These are phyloP conservation scores for Ptiloglossa arizonensis DNA, from an alignment of 1,140 invertebrate genomes.

Conservation along the genomic window DNA sequence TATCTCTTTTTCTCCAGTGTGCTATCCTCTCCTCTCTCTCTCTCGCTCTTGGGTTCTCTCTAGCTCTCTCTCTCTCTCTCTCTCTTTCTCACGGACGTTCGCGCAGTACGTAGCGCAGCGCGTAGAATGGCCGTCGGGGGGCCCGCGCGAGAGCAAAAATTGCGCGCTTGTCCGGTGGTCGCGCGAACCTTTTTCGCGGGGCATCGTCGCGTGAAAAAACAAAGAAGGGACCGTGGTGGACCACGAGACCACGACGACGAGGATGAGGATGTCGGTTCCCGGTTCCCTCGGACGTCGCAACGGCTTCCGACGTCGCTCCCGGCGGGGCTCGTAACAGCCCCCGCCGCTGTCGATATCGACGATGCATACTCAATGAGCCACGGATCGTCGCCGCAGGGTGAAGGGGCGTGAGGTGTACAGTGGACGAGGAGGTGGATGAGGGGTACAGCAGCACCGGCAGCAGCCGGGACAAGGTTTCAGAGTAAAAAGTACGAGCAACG, in stretches of 20 bases:
- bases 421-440: conserved; percentile 17
- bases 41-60: no score
- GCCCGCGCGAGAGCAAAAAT: conserved; percentile 53
- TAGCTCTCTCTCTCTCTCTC: no score
- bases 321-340: conserved; percentile 63
- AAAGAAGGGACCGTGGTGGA: neutral
- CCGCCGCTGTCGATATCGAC: conserved; percentile 71
- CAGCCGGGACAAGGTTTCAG: conserved; percentile 59
- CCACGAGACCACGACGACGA: conserved; percentile 12
- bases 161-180: conserved; percentile 50
- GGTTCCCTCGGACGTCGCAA: conserved; percentile 46
- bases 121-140: conserved; percentile 54
- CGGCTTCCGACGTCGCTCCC: conserved; percentile 64
- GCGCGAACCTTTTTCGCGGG: conserved; percentile 25
- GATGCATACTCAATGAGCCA: conserved; percentile 75
- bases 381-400: conserved; percentile 62
- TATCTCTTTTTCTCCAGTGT: conserved; percentile 42
- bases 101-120: no score
- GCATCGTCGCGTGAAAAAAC: neutral
- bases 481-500: conserved; percentile 60
- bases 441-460: conserved; percentile 39
- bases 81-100: no score
- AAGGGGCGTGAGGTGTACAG: conserved; percentile 30
- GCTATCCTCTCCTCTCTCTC: no score
- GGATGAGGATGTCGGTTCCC: conserved; percentile 34